Conservation (phyloP, 2,888 invertebrate genomes). For the Heliothis peltigera region DNA sequence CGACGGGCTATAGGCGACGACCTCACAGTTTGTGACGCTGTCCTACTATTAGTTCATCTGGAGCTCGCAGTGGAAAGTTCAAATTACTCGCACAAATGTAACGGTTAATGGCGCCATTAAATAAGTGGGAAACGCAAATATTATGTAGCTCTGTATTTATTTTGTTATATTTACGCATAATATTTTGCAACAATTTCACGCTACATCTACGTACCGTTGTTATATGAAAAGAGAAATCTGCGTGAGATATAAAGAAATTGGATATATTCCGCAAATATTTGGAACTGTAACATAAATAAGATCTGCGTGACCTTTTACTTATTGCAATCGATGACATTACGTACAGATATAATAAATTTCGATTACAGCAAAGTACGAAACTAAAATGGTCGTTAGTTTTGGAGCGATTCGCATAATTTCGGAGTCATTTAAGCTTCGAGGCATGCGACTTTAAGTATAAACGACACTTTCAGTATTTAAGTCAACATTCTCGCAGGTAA, state of each 20-base stretch:
- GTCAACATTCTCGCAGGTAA: slow-evolving; percentile 19
- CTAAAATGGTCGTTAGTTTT: slow-evolving; percentile 2
- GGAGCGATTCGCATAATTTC: slow-evolving; percentile 2
- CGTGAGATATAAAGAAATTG: not conserved
- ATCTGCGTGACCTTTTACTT: not conserved
- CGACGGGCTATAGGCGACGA: slow-evolving; percentile 15
- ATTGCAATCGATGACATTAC: slow-evolving; percentile 1
- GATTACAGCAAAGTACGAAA: slow-evolving; percentile 11
- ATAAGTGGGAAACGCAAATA: not conserved
- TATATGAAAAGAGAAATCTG: slow-evolving; percentile 8
- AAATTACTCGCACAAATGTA: not conserved
- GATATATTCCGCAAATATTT: not conserved
- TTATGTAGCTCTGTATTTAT: not conserved
- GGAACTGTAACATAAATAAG: not conserved
- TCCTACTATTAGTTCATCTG: slow-evolving; percentile 12
- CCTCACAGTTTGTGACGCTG: slow-evolving; percentile 29
- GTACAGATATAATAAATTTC: slow-evolving; percentile 4
- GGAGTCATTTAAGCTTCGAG: slow-evolving; percentile 3
- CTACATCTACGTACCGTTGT: not conserved
- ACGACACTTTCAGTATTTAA: slow-evolving; percentile 17
- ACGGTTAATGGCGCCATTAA: not conserved
- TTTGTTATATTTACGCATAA: too few species aligned
- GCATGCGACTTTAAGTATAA: not conserved
- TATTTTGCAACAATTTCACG: not conserved
- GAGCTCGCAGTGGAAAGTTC: not conserved